A percentile compares a stretch with the other conserved stretches of the same genome.
Evolutionary conservation across 2,113 vertebrate genomes (phyloP).

Genomic region (Cryptoleucopteryx plumbea): DNA sequence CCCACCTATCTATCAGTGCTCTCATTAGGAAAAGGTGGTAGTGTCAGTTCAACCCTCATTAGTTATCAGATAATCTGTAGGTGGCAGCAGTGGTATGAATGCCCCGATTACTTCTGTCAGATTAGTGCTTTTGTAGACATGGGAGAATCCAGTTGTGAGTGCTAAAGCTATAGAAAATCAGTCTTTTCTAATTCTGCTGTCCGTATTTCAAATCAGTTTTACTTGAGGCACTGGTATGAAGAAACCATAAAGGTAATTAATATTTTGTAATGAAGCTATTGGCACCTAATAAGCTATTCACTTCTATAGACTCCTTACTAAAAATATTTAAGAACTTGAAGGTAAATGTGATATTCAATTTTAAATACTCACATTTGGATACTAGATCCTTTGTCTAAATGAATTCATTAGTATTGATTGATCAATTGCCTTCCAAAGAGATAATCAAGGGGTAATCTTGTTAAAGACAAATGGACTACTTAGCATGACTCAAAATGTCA

Average conservation of each 20-base stretch:
- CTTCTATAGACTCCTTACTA: not conserved
- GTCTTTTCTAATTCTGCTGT: not conserved
- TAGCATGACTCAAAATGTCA: slow-evolving; percentile 13
- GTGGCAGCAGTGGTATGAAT: slow-evolving; percentile 35
- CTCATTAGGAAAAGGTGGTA: not conserved
- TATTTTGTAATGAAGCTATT: slow-evolving; percentile 51
- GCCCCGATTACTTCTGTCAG: not conserved
- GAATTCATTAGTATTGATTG: slow-evolving; percentile 41
- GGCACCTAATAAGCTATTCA: slow-evolving; percentile 46
- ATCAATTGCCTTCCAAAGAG: slow-evolving; percentile 14
- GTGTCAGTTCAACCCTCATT: not conserved
- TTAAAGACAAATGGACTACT: slow-evolving; percentile 40
- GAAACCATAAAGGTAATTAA: slow-evolving; percentile 35
- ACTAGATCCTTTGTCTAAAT: slow-evolving; percentile 1
- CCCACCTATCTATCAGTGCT: not conserved
- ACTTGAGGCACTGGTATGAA: not conserved
- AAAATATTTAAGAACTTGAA: slow-evolving; percentile 50
- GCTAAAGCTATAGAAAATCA: not conserved
- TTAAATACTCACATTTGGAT: not conserved
- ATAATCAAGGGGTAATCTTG: slow-evolving; percentile 19
- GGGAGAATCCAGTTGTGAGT: not conserved
- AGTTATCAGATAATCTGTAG: slow-evolving; percentile 9
- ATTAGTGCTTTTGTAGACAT: not conserved
- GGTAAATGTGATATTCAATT: not conserved
- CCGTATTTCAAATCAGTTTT: not conserved